phyloP scores from a whole-genome alignment of 2,797 vertebrate species.

The Merluccius polli region DNA sequence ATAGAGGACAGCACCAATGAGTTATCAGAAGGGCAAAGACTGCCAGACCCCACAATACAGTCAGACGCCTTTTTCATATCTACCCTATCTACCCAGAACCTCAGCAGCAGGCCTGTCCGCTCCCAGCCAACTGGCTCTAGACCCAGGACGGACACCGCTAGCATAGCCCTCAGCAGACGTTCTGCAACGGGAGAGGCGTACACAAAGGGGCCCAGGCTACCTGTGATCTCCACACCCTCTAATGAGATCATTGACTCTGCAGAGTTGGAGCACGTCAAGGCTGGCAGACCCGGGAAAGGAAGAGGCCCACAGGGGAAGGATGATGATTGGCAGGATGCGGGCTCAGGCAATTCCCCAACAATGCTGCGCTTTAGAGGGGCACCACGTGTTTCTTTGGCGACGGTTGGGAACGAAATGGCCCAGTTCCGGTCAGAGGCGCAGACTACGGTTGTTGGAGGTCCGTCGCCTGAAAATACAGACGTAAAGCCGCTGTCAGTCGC shows the following conservation, averaged over 20 bases:
- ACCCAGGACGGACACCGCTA: constrained; percentile 49
- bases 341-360: constrained; percentile 50
- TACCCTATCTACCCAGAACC: constrained; percentile 37
- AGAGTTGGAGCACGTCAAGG: constrained; percentile 15
- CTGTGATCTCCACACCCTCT: constrained; percentile 35
- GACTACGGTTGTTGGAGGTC: constrained; percentile 31
- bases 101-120: constrained; percentile 39
- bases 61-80: constrained; percentile 34
- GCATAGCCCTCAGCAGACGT: constrained; percentile 30
- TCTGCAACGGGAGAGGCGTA: constrained; percentile 25
- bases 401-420: constrained; percentile 41
- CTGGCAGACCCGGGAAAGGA: constrained; percentile 20
- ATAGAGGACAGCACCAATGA: background rate
- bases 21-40: constrained; percentile 29
- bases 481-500: constrained; percentile 21
- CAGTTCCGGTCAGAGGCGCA: constrained; percentile 57
- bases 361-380: constrained; percentile 29
- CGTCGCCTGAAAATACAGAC: constrained; percentile 31
- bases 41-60: constrained; percentile 29
- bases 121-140: constrained; percentile 42
- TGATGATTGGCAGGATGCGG: constrained; percentile 45
- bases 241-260: constrained; percentile 22
- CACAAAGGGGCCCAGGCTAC: constrained; percentile 39
- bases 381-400: constrained; percentile 32
- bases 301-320: constrained; percentile 28